Evolutionary conservation across 1,140 invertebrate genomes (phyloP).

Genomic region (Metopolophium dirhodum): DNA sequence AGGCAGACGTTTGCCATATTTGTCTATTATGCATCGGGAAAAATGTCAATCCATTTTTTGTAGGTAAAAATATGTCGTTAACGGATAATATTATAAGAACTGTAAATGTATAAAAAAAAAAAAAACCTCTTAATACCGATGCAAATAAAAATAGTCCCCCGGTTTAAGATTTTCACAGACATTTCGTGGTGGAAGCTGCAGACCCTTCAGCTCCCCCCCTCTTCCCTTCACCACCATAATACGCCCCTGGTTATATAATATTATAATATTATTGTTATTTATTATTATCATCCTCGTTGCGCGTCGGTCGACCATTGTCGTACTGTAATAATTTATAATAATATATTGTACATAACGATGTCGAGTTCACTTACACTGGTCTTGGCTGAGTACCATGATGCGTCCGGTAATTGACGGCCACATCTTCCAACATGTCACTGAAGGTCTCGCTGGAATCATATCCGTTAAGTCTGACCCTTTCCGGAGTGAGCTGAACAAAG

Average conservation of each 20-base stretch:
- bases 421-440: constrained; percentile 60
- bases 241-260: background rate
- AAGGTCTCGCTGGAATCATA: constrained; percentile 62
- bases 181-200: background rate
- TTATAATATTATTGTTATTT: constrained; percentile 17
- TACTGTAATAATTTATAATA: background rate
- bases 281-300: background rate
- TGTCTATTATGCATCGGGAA: too few species aligned
- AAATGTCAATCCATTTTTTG: too few species aligned
- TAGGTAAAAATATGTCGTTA: background rate
- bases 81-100: background rate
- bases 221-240: background rate
- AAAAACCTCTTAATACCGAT: background rate
- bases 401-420: constrained; percentile 59
- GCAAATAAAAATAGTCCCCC: background rate
- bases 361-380: background rate
- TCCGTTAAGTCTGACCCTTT: constrained; percentile 60
- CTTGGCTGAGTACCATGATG: constrained; percentile 30
- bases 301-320: background rate
- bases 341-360: background rate
- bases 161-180: background rate
- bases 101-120: background rate
- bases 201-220: too few species aligned
- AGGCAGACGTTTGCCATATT: background rate
- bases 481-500: constrained; percentile 61